Base-by-base conservation (phyloP, 2,797 vertebrate genomes). In the Meriones psammophilus region DNA sequence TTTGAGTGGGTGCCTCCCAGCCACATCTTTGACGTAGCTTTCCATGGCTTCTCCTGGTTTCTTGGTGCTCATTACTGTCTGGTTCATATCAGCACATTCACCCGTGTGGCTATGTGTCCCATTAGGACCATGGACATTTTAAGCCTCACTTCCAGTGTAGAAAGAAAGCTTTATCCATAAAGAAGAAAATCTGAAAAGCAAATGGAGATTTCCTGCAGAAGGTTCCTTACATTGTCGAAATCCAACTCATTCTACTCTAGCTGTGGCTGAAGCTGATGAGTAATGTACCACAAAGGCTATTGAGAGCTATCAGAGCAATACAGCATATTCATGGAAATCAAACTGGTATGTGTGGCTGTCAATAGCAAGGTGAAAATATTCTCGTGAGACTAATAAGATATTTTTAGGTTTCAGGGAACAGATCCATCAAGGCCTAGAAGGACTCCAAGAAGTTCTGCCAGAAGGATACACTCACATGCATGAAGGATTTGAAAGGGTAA, bases 331-430 rank as follows among this genome's bases (percentile, higher is more conserved):
- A 9, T 0, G 36, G 42, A 39, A 76, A 89, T 83, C 91, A 88
- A 68, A 90, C 17, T 28, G 79, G 50, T 20, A 1, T 2, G 1
- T 62, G 36, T 36, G 30, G 60, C 69, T 77, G 26, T 80, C 46
- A 83, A 58, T 1, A 90, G 81, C 42, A 74, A 68, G 83, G n/a
- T 39, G 42, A 81, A 87, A 94, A n/a, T 46, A 36, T 2, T 68
- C 33, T 36, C 28, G 50, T 46, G 46, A 80, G 39, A 79, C 88
- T 97, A 93, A 98, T 42, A 28, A 26, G 18, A 9, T 97, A 42
- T 42, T 42, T 42, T 42, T 5, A 5, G 42, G 42, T 42, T 42
- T 42, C 42, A 42, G 42, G 42, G 42, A 42, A 42, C 42, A 42
- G 42, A 42, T 42, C 42, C 42, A 42, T 42, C 42, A 42, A 42